Conservation (phyloP, 2,888 invertebrate species). For the Drosophila mayaguana region DNA sequence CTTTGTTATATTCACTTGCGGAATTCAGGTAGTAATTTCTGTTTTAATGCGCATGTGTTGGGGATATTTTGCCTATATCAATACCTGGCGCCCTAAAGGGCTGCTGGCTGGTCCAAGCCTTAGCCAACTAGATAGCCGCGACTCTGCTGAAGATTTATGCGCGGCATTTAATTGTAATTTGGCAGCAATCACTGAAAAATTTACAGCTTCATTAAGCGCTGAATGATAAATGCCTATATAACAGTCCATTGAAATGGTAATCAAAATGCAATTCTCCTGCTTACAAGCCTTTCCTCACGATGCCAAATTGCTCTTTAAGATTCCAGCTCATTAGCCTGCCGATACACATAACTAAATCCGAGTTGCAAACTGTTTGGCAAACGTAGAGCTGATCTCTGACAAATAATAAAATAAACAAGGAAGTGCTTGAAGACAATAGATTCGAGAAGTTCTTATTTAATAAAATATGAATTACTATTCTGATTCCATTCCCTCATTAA, state of each 20-base stretch:
- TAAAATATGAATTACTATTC: too few species aligned
- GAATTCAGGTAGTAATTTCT: conserved; percentile 80
- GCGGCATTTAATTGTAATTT: conserved; percentile 50
- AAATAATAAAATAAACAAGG: too few species aligned
- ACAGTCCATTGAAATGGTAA: conserved; percentile 13
- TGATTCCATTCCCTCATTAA: too few species aligned
- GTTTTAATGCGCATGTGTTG: conserved; percentile 62
- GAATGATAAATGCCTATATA: conserved; percentile 13
- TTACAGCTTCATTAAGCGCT: conserved; percentile 47
- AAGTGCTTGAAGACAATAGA: too few species aligned
- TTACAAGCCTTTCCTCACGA: conserved; percentile 1
- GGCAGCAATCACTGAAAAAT: conserved; percentile 55
- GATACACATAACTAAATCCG: conserved; percentile 6
- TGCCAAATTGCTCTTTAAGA: conserved; percentile 5
- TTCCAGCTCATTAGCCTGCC: conserved; percentile 21
- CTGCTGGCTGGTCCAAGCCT: not conserved
- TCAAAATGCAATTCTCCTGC: conserved; percentile 10
- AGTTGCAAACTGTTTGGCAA: not conserved
- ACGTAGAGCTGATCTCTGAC: too few species aligned
- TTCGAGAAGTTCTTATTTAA: too few species aligned
- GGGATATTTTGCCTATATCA: conserved; percentile 62
- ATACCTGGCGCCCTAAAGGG: conserved; percentile 53
- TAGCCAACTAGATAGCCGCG: not conserved
- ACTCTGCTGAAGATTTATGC: conserved; percentile 39
- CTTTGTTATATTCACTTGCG: conserved; percentile 67